These are phyloP conservation scores for Druon quercuslanigerum DNA, from an alignment of 1,140 invertebrate species.

Conservation along the genomic window DNA sequence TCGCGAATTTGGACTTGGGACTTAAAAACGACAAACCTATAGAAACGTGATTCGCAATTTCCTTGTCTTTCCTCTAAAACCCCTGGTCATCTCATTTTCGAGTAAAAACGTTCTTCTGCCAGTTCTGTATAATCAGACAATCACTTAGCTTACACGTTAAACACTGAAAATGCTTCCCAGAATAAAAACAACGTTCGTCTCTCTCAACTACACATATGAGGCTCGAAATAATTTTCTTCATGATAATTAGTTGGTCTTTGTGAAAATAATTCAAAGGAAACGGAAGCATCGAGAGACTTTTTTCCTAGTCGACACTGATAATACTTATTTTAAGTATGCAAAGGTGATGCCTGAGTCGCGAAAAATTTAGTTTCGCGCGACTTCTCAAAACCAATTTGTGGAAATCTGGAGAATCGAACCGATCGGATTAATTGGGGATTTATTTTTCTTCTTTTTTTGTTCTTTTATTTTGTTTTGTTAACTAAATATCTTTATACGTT, in stretches of 20 bases:
- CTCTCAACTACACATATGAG: background rate
- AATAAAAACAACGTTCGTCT: slow-evolving; percentile 11
- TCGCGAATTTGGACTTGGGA: slow-evolving; percentile 7
- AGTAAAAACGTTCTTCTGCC: slow-evolving; percentile 10
- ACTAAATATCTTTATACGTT: no score
- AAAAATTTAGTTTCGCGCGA: background rate
- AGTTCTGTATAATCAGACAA: slow-evolving; percentile 1
- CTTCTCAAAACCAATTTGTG: background rate
- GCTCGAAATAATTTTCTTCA: no score
- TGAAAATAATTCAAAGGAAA: slow-evolving; percentile 9
- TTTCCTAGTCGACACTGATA: slow-evolving; percentile 26
- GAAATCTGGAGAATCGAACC: slow-evolving; percentile 5
- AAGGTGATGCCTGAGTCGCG: slow-evolving; percentile 1
- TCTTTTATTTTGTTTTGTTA: slow-evolving; percentile 18
- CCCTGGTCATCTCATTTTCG: slow-evolving; percentile 15
- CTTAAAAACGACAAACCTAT: background rate
- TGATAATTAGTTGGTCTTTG: background rate
- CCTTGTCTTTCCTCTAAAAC: slow-evolving; percentile 27
- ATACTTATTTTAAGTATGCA: slow-evolving; percentile 54
- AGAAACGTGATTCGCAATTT: slow-evolving; percentile 29
- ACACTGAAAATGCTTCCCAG: slow-evolving; percentile 14
- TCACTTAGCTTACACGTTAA: slow-evolving; percentile 28
- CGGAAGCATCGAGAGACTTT: background rate
- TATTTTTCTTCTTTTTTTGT: slow-evolving; percentile 20
- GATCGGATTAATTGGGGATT: background rate